Percentiles rank a stretch among this genome's conserved stretches.
Evolutionary conservation across 2,797 vertebrate genomes (phyloP).

Genomic region (Myioborus melanocephalus): DNA sequence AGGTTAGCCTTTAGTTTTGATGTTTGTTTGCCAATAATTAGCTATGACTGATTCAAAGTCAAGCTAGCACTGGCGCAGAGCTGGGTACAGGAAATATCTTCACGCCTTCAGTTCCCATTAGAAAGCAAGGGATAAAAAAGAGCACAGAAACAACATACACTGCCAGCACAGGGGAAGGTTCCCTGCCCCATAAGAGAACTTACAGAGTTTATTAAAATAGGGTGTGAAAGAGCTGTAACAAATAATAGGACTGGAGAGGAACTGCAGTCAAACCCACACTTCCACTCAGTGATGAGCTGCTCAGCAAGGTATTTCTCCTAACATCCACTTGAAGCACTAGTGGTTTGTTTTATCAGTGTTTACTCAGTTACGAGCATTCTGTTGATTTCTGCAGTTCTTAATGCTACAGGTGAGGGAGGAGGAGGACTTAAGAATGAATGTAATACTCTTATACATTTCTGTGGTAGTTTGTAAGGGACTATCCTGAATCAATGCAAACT

Average conservation of each 20-base stretch:
- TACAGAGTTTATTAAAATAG: background rate
- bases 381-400: background rate
- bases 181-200: background rate
- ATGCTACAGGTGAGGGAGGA: background rate
- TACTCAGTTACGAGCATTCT: background rate
- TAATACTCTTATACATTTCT: background rate
- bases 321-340: background rate
- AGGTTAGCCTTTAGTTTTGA: background rate
- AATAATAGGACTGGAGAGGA: background rate
- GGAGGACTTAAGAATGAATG: background rate
- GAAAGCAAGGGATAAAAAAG: background rate
- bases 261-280: background rate
- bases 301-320: background rate
- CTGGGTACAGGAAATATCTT: background rate
- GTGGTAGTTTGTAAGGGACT: background rate
- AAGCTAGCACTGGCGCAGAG: background rate
- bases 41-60: background rate
- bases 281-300: background rate
- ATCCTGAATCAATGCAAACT: background rate
- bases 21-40: background rate
- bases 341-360: background rate
- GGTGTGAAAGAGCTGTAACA: background rate
- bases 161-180: background rate
- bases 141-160: background rate
- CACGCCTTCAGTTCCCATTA: background rate